Percentiles rank a stretch among this genome's conserved stretches.
Evolutionary conservation across 2,797 vertebrate species (phyloP).

Genomic region (Gambusia yucatana): DNA sequence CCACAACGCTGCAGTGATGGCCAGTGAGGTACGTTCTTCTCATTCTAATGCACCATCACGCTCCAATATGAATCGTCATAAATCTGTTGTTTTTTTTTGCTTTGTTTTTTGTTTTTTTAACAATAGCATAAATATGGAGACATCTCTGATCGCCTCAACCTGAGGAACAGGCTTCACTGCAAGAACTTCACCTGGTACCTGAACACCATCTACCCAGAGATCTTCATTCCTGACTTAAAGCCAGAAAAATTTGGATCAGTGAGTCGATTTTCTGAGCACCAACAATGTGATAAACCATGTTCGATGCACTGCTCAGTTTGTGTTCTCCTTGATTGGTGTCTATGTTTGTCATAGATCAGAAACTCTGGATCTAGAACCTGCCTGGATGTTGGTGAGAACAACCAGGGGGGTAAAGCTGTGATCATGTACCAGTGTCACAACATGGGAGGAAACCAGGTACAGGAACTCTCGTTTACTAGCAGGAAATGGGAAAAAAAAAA

Average conservation of each 20-base stretch:
- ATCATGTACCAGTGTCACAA: conserved; percentile 96
- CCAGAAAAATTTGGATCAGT: conserved; percentile 91
- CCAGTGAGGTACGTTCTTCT: conserved; percentile 82
- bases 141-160: conserved; percentile 87
- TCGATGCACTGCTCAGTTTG: not conserved
- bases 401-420: conserved; percentile 88
- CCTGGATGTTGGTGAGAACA: conserved; percentile 92
- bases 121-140: conserved; percentile 89
- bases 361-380: conserved; percentile 85
- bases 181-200: conserved; percentile 98
- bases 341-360: conserved; percentile 82
- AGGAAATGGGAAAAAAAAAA: accelerated
- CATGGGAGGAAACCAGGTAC: conserved; percentile 97
- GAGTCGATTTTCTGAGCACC: conserved; percentile 55
- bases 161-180: conserved; percentile 91
- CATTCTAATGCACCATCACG: not conserved
- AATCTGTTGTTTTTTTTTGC: not conserved
- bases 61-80: not conserved
- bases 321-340: not conserved
- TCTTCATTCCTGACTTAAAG: conserved; percentile 89
- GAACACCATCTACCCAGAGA: conserved; percentile 94
- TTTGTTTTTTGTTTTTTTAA: not conserved
- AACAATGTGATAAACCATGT: accelerated
- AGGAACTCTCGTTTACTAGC: not conserved
- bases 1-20: conserved; percentile 87